These are phyloP conservation scores for Platyscelio sp. DNA, from an alignment of 2,888 invertebrate genomes.

Conservation along the genomic window DNA sequence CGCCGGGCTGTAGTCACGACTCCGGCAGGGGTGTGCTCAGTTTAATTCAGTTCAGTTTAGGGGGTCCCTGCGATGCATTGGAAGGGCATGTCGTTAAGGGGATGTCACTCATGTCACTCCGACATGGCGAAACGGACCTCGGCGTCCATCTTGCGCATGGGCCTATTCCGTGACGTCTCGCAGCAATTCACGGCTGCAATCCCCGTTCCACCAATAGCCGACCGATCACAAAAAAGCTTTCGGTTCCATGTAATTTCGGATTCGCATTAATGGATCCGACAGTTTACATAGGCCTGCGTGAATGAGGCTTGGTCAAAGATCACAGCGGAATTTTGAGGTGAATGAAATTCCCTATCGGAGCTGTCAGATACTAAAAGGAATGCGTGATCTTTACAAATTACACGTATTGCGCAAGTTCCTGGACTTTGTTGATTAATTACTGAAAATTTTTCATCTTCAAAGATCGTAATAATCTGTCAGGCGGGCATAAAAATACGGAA, in stretches of 20 bases:
- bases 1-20: conserved; percentile 77
- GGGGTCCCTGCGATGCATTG: conserved; percentile 83
- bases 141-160: conserved; percentile 78
- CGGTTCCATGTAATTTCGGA: conserved; percentile 42
- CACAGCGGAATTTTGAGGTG: conserved; percentile 52
- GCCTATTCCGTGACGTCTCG: conserved; percentile 37
- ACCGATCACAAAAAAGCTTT: conserved; percentile 20
- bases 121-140: conserved; percentile 80
- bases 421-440: conserved; percentile 46
- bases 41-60: conserved; percentile 81
- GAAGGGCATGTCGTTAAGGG: conserved; percentile 84
- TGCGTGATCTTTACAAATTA: conserved; percentile 58
- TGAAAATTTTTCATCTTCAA: conserved; percentile 43
- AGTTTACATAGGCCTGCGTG: conserved; percentile 7
- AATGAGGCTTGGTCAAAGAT: conserved; percentile 32
- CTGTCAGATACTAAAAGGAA: conserved; percentile 48
- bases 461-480: conserved; percentile 39
- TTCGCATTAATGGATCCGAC: conserved; percentile 22
- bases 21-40: conserved; percentile 67
- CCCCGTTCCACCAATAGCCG: conserved; percentile 16
- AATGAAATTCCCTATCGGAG: conserved; percentile 38
- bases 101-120: conserved; percentile 83
- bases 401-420: conserved; percentile 48
- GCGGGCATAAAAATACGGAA: conserved; percentile 14
- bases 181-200: conserved; percentile 2